Percentiles rank a stretch among this genome's conserved stretches.
These are phyloP conservation scores for Prochilodus magdalenae DNA, from an alignment of 2,113 vertebrate species.

Conservation along the genomic window DNA sequence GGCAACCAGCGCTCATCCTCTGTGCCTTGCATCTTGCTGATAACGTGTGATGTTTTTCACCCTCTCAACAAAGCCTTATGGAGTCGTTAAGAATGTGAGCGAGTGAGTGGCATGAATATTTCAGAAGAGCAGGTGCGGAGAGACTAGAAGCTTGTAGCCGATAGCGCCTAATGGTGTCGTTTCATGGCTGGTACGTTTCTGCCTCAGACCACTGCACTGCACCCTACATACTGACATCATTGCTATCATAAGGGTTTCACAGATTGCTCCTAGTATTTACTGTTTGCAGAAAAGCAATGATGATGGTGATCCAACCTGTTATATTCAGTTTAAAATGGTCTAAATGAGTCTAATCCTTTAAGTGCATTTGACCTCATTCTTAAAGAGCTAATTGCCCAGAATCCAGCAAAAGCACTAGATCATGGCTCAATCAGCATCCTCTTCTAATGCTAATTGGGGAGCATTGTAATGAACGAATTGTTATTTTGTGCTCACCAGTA, in stretches of 20 bases:
- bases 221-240: neutral
- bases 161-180: neutral
- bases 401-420: slow-evolving; percentile 16
- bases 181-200: neutral
- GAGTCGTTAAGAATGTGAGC: neutral
- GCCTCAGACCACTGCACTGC: neutral
- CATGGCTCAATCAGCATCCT: slow-evolving; percentile 7
- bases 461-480: neutral
- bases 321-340: slow-evolving; percentile 16
- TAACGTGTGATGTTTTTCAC: slow-evolving; percentile 26
- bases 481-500: neutral
- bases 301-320: neutral
- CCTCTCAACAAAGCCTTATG: neutral
- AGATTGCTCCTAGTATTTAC: neutral
- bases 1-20: slow-evolving; percentile 5
- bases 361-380: slow-evolving; percentile 30
- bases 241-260: neutral
- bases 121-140: neutral
- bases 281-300: neutral
- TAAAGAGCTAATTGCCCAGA: slow-evolving; percentile 20
- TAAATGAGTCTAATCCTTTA: slow-evolving; percentile 28
- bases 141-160: neutral
- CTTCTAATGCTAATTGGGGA: neutral
- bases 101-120: neutral
- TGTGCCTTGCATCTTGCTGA: neutral